A percentile compares a stretch with the other conserved stretches of the same genome.
phyloP scores from a whole-genome alignment of 2,113 vertebrate genomes.

The Thymallus thymallus region DNA sequence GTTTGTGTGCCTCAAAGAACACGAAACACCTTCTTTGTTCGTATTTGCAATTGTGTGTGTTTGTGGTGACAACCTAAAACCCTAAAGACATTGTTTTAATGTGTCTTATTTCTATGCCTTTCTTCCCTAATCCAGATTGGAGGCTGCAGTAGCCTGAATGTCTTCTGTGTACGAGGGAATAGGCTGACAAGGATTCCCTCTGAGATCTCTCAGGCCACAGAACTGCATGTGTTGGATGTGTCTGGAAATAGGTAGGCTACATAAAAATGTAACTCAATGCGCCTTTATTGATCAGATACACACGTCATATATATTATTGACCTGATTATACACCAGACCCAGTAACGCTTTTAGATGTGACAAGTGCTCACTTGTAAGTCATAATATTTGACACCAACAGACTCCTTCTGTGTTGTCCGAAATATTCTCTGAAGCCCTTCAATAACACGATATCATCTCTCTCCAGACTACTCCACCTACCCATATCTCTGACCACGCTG shows the following conservation, averaged over 20 bases:
- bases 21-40: neutral
- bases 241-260: conserved; percentile 88
- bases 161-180: conserved; percentile 94
- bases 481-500: conserved; percentile 86
- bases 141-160: conserved; percentile 90
- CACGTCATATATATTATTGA: too few relatives aligned
- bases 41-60: neutral
- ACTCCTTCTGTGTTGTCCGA: neutral
- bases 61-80: neutral
- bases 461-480: conserved; percentile 83
- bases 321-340: neutral
- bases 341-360: neutral
- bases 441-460: conserved; percentile 26
- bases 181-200: conserved; percentile 84
- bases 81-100: neutral
- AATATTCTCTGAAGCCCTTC: neutral
- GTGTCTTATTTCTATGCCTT: conserved; percentile 1
- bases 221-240: conserved; percentile 94
- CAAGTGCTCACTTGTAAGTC: neutral
- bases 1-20: neutral
- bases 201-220: conserved; percentile 89
- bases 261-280: too few relatives aligned
- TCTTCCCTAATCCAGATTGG: conserved; percentile 78
- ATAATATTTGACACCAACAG: neutral
- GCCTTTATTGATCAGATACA: neutral